Evolutionary conservation across 2,888 invertebrate species (phyloP).

Genomic region (Pedicia rivosa): DNA sequence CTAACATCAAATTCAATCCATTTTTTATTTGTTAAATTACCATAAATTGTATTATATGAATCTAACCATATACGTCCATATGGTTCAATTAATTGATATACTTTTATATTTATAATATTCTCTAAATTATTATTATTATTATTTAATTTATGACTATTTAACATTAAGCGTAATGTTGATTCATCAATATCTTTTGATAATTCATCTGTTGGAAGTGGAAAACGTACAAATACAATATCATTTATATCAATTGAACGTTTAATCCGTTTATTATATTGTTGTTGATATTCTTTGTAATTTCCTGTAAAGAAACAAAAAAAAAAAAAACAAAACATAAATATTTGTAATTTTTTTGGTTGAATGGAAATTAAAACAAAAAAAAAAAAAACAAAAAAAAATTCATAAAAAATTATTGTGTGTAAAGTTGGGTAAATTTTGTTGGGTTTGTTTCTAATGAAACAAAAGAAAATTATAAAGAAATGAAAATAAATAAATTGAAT

Average conservation of each 20-base stretch:
- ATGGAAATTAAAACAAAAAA: no score
- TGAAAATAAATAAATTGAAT: no score
- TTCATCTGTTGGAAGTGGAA: neutral
- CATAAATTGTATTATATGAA: conserved; percentile 24
- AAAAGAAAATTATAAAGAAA: no score
- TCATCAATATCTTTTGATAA: conserved; percentile 1
- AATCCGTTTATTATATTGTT: neutral
- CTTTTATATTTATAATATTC: conserved; percentile 19
- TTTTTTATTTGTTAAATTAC: conserved; percentile 25
- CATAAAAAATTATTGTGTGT: no score
- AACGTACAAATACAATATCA: conserved; percentile 5
- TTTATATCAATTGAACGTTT: conserved; percentile 1
- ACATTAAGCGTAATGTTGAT: conserved; percentile 7
- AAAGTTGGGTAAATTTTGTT: no score
- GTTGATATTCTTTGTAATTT: neutral
- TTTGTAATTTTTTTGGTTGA: no score
- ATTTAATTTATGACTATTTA: conserved; percentile 5
- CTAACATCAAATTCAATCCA: conserved; percentile 47
- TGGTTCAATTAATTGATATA: conserved; percentile 20
- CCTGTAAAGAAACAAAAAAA: no score
- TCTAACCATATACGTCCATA: conserved; percentile 24
- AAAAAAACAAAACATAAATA: no score
- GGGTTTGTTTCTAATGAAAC: no score
- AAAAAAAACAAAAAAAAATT: no score
- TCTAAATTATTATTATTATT: conserved; percentile 5